Conservation (phyloP, 2,797 vertebrate species). For the Galaxias olidus region DNA sequence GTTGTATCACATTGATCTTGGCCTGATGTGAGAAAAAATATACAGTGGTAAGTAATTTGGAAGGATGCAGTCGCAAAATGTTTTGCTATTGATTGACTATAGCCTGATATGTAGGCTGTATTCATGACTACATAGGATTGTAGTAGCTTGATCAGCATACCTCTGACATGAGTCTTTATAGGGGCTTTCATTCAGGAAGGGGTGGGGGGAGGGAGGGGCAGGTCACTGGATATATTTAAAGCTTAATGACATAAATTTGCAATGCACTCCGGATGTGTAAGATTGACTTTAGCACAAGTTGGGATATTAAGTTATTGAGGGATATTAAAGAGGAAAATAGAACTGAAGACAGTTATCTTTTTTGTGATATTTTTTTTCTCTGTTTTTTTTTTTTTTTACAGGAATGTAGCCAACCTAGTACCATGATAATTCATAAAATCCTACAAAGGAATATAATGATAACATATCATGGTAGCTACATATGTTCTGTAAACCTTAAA, state of each 20-base stretch:
- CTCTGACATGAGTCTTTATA: slow-evolving; percentile 82
- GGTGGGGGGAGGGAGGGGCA: slow-evolving; percentile 19
- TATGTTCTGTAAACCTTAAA: slow-evolving; percentile 12
- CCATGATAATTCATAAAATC: slow-evolving; percentile 22
- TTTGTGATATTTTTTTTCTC: no score
- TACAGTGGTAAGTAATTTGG: slow-evolving; percentile 31
- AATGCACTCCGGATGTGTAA: slow-evolving; percentile 6
- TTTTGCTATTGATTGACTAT: background rate
- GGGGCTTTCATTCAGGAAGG: slow-evolving; percentile 59
- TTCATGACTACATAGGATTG: slow-evolving; percentile 21
- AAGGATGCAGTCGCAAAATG: slow-evolving; percentile 40
- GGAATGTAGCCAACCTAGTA: slow-evolving; percentile 78
- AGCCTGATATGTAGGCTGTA: slow-evolving; percentile 16
- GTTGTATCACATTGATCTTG: background rate
- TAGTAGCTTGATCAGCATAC: slow-evolving; percentile 60
- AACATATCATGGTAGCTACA: slow-evolving; percentile 19
- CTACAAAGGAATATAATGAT: slow-evolving; percentile 10
- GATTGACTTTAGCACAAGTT: no score
- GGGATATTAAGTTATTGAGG: no score
- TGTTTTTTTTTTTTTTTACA: slow-evolving; percentile 31
- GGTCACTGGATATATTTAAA: slow-evolving; percentile 41
- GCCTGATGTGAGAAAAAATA: no score
- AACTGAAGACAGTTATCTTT: no score
- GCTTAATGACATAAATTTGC: slow-evolving; percentile 19
- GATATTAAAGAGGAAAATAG: no score